phyloP scores from a whole-genome alignment of 2,888 invertebrate species.

The Sarcophaga caerulescens region DNA sequence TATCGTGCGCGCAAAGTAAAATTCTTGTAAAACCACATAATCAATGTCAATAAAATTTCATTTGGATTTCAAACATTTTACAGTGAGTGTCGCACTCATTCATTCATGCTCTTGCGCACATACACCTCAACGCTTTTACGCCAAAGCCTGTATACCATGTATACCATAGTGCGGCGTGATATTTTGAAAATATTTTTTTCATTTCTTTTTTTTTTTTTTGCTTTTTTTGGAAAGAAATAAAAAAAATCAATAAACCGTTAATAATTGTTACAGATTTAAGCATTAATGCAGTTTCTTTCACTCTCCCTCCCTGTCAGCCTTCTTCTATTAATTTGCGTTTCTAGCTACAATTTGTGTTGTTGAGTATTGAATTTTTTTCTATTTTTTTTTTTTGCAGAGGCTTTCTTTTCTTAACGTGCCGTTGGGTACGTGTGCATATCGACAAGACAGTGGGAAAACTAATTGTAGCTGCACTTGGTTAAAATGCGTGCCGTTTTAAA shows the following conservation, averaged over 20 bases:
- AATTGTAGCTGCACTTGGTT: neutral
- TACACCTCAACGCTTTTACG: neutral
- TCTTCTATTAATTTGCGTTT: neutral
- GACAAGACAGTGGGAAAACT: neutral
- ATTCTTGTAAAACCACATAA: constrained; percentile 44
- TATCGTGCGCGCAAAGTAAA: too few relatives aligned
- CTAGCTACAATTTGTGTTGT: neutral
- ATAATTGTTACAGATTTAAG: constrained; percentile 50
- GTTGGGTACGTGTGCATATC: neutral
- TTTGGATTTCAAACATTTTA: constrained; percentile 37
- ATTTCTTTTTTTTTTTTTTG: too few relatives aligned
- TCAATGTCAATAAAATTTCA: constrained; percentile 41
- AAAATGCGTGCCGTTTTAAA: neutral
- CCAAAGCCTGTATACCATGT: too few relatives aligned
- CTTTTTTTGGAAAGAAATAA: neutral
- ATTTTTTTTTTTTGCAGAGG: neutral
- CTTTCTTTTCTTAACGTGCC: neutral
- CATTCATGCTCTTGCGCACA: neutral
- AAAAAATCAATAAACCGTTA: constrained; percentile 58
- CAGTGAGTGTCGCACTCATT: constrained; percentile 21
- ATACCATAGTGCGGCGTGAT: too few relatives aligned
- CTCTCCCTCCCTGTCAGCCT: neutral
- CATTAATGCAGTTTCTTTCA: constrained; percentile 17
- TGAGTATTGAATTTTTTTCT: neutral
- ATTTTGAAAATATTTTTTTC: too few relatives aligned